Percentiles rank a stretch among this genome's conserved stretches.
Evolutionary conservation across 2,888 invertebrate genomes (phyloP).

Genomic region (Siphonodentalium dalli): DNA sequence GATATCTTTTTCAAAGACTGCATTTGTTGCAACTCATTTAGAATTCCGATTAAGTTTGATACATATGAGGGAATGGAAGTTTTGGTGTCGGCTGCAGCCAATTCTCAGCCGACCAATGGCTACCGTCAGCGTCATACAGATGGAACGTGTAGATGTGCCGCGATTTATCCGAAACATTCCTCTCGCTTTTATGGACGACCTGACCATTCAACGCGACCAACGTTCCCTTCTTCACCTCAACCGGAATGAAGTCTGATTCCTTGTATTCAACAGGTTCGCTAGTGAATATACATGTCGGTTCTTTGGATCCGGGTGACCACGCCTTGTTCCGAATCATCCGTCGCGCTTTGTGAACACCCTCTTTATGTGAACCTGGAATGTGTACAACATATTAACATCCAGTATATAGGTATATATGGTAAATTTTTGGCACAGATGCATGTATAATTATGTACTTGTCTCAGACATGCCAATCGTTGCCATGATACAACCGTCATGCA

Average conservation of each 20-base stretch:
- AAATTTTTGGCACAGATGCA: no score
- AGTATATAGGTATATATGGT: no score
- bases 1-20: no score
- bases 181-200: conserved; percentile 90
- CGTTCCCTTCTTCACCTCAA: conserved; percentile 84
- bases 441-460: no score
- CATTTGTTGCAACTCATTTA: no score
- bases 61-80: no score
- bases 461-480: no score
- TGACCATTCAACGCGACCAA: conserved; percentile 88
- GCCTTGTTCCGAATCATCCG: conserved; percentile 78
- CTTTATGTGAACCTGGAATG: conserved; percentile 91
- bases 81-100: no score
- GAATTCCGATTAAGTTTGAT: no score
- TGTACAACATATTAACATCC: no score
- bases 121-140: conserved; percentile 78
- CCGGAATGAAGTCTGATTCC: conserved; percentile 78
- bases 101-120: conserved; percentile 80
- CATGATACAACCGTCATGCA: no score
- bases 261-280: conserved; percentile 66
- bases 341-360: no score
- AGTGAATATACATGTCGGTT: conserved; percentile 72
- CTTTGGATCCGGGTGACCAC: conserved; percentile 65
- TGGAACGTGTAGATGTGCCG: conserved; percentile 97
- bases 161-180: conserved; percentile 82